Evolutionary conservation across 35 echinoderm and acorn worm genomes (phyloP).

Genomic region (Holothuria glaberrima): DNA sequence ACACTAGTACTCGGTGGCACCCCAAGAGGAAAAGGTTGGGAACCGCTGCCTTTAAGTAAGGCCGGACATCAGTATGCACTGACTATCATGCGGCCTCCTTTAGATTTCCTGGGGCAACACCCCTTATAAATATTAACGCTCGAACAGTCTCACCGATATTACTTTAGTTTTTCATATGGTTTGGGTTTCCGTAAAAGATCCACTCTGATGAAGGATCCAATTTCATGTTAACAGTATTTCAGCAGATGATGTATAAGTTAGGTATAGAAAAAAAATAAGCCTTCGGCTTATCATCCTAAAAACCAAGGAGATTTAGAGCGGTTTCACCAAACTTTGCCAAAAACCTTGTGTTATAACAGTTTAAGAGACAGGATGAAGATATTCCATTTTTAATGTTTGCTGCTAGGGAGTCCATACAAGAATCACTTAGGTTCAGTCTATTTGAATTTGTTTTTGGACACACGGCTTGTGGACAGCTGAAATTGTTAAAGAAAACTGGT

Average conservation of each 20-base stretch:
- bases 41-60: slow-evolving; percentile 72
- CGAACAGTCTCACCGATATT: slow-evolving; percentile 36
- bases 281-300: too few relatives aligned
- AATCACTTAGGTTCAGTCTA: slow-evolving; percentile 77
- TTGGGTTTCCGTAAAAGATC: slow-evolving; percentile 66
- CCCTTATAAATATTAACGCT: slow-evolving; percentile 67
- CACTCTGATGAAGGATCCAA: slow-evolving; percentile 85
- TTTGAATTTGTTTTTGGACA: slow-evolving; percentile 75
- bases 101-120: slow-evolving; percentile 73
- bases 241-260: slow-evolving; percentile 63
- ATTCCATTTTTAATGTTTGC: too few relatives aligned
- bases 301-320: slow-evolving; percentile 64
- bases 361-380: slow-evolving; percentile 72
- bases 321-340: slow-evolving; percentile 80
- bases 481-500: slow-evolving; percentile 35
- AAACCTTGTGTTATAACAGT: slow-evolving; percentile 63
- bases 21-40: too few relatives aligned
- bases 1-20: too few relatives aligned
- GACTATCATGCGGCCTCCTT: slow-evolving; percentile 78
- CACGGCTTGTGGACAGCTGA: too few relatives aligned
- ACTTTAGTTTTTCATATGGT: slow-evolving; percentile 71
- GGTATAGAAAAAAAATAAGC: slow-evolving; percentile 65
- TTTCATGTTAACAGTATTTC: slow-evolving; percentile 74
- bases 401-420: too few relatives aligned
- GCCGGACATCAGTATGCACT: slow-evolving; percentile 75